These are phyloP conservation scores for Globicephala melas DNA, from an alignment of 2,113 vertebrate species.

Conservation along the genomic window DNA sequence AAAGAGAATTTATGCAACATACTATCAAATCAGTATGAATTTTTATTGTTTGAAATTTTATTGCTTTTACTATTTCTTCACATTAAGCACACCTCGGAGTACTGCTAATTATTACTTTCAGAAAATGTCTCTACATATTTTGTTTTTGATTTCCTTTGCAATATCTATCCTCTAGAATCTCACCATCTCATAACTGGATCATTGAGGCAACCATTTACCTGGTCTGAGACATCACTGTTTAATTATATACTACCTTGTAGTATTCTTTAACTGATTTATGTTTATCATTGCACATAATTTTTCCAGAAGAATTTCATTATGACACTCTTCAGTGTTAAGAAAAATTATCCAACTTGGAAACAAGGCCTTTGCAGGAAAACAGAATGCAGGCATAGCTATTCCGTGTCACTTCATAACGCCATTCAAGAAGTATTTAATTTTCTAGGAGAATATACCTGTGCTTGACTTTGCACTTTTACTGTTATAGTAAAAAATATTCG, in stretches of 20 bases:
- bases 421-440: background rate
- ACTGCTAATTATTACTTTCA: background rate
- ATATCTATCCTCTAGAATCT: constrained; percentile 5
- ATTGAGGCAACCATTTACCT: background rate
- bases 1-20: constrained; percentile 19
- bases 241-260: background rate
- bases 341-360: background rate
- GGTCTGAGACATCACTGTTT: background rate
- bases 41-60: background rate
- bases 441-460: background rate
- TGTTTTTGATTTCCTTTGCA: constrained; percentile 21
- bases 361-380: background rate
- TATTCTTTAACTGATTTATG: background rate
- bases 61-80: constrained; percentile 34
- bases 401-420: background rate
- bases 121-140: constrained; percentile 2
- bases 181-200: background rate
- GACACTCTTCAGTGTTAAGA: background rate
- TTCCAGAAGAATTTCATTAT: background rate
- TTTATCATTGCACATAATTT: constrained; percentile 16
- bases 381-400: background rate
- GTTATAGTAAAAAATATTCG: background rate
- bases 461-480: background rate
- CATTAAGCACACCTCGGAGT: background rate
- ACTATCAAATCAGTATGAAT: background rate